Percentiles rank a stretch among this genome's conserved stretches.
Conservation (phyloP, 2,888 invertebrate species). For the Uloborus plumipes region DNA sequence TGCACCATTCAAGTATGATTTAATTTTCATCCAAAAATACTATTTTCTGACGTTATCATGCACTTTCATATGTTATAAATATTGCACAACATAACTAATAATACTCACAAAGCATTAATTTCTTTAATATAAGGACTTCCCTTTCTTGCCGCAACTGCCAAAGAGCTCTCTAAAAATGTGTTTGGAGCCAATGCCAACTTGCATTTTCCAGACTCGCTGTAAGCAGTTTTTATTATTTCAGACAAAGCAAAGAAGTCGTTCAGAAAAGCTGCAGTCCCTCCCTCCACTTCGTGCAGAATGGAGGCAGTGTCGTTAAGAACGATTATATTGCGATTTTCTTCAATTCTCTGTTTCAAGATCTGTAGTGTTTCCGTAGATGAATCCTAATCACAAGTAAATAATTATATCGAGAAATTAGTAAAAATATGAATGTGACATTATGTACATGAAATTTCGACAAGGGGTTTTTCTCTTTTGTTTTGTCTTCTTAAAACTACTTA, state of each 20-base stretch:
- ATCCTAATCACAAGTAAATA: conserved; percentile 24
- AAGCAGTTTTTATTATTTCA: conserved; percentile 34
- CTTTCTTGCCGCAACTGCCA: conserved; percentile 49
- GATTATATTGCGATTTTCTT: neutral
- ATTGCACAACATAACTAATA: too few relatives aligned
- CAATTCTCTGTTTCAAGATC: conserved; percentile 13
- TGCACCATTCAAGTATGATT: too few relatives aligned
- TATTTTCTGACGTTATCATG: too few relatives aligned
- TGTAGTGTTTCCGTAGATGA: conserved; percentile 26
- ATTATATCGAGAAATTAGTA: too few relatives aligned
- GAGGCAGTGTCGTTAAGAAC: conserved; percentile 22
- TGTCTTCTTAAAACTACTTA: too few relatives aligned
- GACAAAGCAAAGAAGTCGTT: conserved; percentile 45
- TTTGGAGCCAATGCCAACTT: conserved; percentile 39
- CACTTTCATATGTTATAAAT: too few relatives aligned
- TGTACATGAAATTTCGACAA: too few relatives aligned
- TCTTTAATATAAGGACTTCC: conserved; percentile 60
- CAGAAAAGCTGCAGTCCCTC: conserved; percentile 31
- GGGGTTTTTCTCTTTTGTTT: too few relatives aligned
- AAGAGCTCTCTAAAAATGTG: conserved; percentile 32
- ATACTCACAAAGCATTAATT: conserved; percentile 49
- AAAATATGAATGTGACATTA: too few relatives aligned
- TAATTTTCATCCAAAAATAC: too few relatives aligned
- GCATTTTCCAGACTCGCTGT: conserved; percentile 36
- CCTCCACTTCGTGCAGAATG: conserved; percentile 6